Evolutionary conservation across 2,797 vertebrate genomes (phyloP), one percentile per base, ranked within the genome.

Genomic region (Tarsius wallacei): DNA sequence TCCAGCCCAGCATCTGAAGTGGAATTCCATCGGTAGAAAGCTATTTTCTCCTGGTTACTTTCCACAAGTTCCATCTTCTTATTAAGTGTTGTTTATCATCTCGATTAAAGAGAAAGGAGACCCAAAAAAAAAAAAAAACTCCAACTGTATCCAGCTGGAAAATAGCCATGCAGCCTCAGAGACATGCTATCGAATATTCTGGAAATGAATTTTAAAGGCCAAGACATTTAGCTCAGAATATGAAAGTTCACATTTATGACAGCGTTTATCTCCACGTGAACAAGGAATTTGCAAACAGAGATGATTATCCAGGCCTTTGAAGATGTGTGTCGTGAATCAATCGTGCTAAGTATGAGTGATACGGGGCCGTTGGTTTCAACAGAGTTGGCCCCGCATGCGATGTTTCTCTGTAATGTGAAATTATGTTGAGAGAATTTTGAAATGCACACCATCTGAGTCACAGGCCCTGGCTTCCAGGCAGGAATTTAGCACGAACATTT

Each of bases 1-100:
- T 99, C 98, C 98, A 98, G 97, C 97, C 87, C 2, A 76, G 95
- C 97, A 93, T 98, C 98, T 98, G 96, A 98, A 98, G 97, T 98
- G 96, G 93, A 98, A 99, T 99, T 98, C 98, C 97, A 92, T 90
- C 59, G 95, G 87, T 64, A 98, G 97, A 98, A 98, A 95, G 97
- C 86, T 98, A 96, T 98, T 98, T 96, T 66, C 88, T 93, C 70
- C 97, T 99, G 99, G 99, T 98, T 87, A 61, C 84, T 84, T 98
- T 98, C 98, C 99, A 98, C 90, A 91, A 97, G 98, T 98, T 98
- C 99, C 98, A 99, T 99, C 98, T 99, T 99, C 98, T 98, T 97
- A 98, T 98, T 98, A 98, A 98, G 98, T 98, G 97, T 98, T 98
- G 97, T 98, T 98, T 98, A 98, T 98, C 98, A 13, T 98, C 97